These are phyloP conservation scores for Zoanthus gigantus DNA, from an alignment of 92 coral and sea anemone genomes.

Conservation along the genomic window DNA sequence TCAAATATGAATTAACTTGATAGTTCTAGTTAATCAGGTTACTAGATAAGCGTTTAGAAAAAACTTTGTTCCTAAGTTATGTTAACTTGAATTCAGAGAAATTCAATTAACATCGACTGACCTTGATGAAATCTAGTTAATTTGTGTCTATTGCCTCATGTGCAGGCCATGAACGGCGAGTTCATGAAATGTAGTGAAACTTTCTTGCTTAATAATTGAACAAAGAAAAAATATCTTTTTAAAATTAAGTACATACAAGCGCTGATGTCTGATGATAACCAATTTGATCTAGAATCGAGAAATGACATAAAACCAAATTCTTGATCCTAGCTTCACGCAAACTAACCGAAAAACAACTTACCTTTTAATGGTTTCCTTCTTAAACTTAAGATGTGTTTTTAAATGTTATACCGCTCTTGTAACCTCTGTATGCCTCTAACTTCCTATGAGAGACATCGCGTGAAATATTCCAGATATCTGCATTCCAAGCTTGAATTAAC, in stretches of 20 bases:
- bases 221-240: slow-evolving; percentile 1
- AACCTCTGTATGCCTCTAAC: no score
- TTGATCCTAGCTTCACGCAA: no score
- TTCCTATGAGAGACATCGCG: no score
- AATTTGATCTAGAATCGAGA: no score
- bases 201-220: not conserved
- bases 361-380: not conserved
- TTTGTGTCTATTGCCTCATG: not conserved
- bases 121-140: slow-evolving; percentile 35
- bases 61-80: not conserved
- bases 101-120: not conserved
- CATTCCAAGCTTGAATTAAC: no score
- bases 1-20: no score
- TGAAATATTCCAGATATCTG: no score
- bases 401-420: not conserved
- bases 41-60: not conserved
- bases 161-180: not conserved
- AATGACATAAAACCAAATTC: not conserved
- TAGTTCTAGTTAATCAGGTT: not conserved
- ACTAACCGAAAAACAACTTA: not conserved
- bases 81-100: not conserved
- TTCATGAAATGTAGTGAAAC: slow-evolving; percentile 11
- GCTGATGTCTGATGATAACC: not conserved
- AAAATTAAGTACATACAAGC: not conserved
- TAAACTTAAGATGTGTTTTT: not conserved